Base-by-base conservation (phyloP, 2,797 vertebrate genomes). In the Rachycentron canadum region DNA sequence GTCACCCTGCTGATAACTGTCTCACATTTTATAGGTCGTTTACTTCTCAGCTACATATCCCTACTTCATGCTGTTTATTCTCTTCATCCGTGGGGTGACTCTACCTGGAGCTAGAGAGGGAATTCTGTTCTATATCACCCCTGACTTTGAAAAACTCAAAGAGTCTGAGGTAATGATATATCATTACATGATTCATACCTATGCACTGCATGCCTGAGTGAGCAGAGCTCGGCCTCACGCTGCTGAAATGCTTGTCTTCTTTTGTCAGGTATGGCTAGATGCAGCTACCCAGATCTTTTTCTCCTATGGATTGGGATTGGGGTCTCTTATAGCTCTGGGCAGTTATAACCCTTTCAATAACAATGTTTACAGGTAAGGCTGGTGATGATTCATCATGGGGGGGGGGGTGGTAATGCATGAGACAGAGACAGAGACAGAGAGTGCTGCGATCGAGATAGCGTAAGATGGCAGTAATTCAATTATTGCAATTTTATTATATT, bases 201-300 rank as follows among this genome's bases (percentile, higher is more conserved):
- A 5, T 9, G 30, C 59, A 11, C 64, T 69, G 34, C 60, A 81
- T n/a, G 80, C 52, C 58, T 58, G 59, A 64, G 61, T 66, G 61
- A 73, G 72, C 69, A 68, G 28, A 66, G 49, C 26, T 36, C 2
- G 12, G 62, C 66, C 52, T 75, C 79, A 81, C 0, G 16, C 50
- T 34, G 66, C 49, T 86, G 32, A 64, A 83, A 73, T 68, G 52
- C 32, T 58, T 85, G 50, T 88, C 64, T 79, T 79, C 75, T 45
- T 87, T 52, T 83, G 71, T 80, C 89, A 99, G 98, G 98, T 99
- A 76, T 99, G 98, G 98, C 94, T 99, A 82, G 98, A 99, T 85
- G 98, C 98, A 62, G 98, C 98, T 47, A 99, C 98, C 9, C 98
- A 99, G 95, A 99, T 99, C 85, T 99, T 99, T 91, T 99, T 99